Percentiles rank a stretch among this genome's conserved stretches.
Conservation (phyloP, 2,113 vertebrate genomes). For the Labrus mixtus region DNA sequence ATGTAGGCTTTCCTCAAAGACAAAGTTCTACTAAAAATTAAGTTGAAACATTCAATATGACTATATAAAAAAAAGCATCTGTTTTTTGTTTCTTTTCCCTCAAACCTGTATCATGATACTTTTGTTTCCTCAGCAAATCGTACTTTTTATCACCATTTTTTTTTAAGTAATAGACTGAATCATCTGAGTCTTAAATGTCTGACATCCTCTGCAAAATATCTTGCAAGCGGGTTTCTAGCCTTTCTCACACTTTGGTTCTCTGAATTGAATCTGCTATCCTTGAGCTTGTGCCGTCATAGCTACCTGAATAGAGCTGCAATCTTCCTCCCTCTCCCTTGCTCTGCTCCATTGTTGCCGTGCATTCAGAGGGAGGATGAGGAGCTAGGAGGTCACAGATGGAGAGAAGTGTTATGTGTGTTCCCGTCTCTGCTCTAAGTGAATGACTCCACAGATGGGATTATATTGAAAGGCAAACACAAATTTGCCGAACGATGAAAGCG, state of each 20-base stretch:
- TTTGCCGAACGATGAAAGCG: slow-evolving; percentile 71
- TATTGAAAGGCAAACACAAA: slow-evolving; percentile 76
- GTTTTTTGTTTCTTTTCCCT: background rate
- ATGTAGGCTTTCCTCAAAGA: too few relatives aligned
- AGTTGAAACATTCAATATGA: background rate
- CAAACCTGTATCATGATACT: background rate
- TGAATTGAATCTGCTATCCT: slow-evolving; percentile 71
- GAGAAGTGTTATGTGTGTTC: slow-evolving; percentile 80
- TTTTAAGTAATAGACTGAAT: slow-evolving; percentile 8
- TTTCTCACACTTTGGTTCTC: slow-evolving; percentile 58
- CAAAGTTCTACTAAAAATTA: background rate
- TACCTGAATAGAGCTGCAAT: slow-evolving; percentile 68
- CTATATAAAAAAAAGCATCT: background rate
- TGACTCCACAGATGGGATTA: slow-evolving; percentile 78
- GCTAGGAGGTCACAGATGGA: slow-evolving; percentile 79
- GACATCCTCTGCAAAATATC: slow-evolving; percentile 34
- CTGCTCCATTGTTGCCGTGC: slow-evolving; percentile 71
- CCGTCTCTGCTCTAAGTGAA: slow-evolving; percentile 71
- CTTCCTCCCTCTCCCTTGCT: slow-evolving; percentile 65
- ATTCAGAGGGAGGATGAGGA: slow-evolving; percentile 73
- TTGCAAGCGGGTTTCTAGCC: slow-evolving; percentile 39
- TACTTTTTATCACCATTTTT: background rate
- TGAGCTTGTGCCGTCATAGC: slow-evolving; percentile 72
- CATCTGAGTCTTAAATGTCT: background rate
- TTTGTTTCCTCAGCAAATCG: background rate